Conservation (phyloP, 1,140 invertebrate species). For the Brachionus paranguensis region DNA sequence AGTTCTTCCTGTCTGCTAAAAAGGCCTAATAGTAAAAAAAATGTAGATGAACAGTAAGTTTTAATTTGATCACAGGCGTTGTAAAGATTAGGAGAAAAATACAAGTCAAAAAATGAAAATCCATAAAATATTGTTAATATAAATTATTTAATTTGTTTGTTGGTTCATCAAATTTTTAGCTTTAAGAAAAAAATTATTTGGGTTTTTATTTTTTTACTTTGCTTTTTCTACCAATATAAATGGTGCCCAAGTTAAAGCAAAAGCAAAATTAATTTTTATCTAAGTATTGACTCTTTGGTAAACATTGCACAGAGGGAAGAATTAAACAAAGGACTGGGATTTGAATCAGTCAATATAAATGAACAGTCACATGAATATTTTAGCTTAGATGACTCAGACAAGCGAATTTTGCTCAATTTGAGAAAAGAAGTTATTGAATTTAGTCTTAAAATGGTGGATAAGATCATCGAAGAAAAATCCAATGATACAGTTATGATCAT, state of each 20-base stretch:
- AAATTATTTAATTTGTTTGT: background rate
- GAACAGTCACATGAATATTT: background rate
- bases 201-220: background rate
- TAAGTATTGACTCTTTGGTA: conserved; percentile 10
- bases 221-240: too few relatives aligned
- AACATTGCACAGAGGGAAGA: background rate
- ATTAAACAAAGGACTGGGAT: conserved; percentile 18
- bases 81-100: too few relatives aligned
- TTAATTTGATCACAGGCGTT: background rate
- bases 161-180: too few relatives aligned
- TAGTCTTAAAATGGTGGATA: background rate
- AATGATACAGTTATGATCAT: conserved; percentile 26
- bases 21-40: background rate
- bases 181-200: background rate
- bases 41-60: conserved; percentile 23
- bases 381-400: background rate
- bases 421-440: conserved; percentile 9
- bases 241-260: background rate
- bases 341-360: background rate
- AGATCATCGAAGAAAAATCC: background rate
- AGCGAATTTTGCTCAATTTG: background rate
- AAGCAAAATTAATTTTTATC: background rate
- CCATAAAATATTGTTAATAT: too few relatives aligned
- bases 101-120: too few relatives aligned
- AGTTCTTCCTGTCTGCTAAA: conserved; percentile 45